phyloP scores from a whole-genome alignment of 2,113 vertebrate species.

The Barnardius zonarius region DNA sequence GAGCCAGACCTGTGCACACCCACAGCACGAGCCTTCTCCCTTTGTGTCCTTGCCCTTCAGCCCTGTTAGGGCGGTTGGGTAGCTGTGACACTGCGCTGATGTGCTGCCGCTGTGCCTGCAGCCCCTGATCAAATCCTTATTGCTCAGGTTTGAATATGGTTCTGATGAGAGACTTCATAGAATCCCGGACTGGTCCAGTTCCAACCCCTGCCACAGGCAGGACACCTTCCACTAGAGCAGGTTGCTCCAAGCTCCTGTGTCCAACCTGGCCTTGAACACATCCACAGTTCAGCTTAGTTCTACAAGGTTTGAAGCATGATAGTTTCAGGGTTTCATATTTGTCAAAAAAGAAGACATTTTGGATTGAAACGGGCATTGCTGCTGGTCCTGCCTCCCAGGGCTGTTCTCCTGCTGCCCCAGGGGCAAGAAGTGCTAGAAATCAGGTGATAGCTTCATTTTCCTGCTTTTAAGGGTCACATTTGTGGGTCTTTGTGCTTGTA shows the following conservation, averaged over 20 bases:
- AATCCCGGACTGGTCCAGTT: neutral
- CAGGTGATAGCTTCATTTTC: neutral
- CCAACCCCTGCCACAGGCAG: neutral
- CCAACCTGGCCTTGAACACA: neutral
- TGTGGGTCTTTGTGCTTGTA: neutral
- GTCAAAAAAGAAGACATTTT: neutral
- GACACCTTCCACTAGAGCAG: neutral
- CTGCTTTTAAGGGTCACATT: neutral
- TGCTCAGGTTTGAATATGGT: rapidly evolving
- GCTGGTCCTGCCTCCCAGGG: neutral
- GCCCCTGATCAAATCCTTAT: rapidly evolving
- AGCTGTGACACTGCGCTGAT: rapidly evolving
- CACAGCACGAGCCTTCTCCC: neutral
- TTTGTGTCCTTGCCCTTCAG: rapidly evolving
- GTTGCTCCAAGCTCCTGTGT: neutral
- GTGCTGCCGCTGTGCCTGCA: neutral
- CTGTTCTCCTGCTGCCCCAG: neutral
- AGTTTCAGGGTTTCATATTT: neutral
- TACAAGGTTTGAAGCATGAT: neutral
- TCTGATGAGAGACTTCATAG: neutral
- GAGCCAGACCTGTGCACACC: conserved; percentile 3
- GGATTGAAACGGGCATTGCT: neutral
- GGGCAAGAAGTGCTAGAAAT: neutral
- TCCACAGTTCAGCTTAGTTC: rapidly evolving
- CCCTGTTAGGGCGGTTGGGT: neutral